These are phyloP conservation scores for Pavo muticus DNA, from an alignment of 2,113 vertebrate species.

Conservation along the genomic window DNA sequence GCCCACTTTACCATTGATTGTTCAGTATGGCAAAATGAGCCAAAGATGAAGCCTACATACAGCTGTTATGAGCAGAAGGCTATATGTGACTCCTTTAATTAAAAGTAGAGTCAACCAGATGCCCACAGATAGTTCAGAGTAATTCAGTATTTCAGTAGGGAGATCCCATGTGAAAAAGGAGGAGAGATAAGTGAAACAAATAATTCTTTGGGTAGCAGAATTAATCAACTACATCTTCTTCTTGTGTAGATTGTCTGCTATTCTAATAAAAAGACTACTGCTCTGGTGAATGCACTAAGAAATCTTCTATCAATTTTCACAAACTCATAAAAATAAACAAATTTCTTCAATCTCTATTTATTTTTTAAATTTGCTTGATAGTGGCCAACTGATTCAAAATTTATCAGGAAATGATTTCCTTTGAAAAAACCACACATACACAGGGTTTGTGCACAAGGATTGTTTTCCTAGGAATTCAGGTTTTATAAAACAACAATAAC, in stretches of 20 bases:
- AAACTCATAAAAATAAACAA: background rate
- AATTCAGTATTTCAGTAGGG: background rate
- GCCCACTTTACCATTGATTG: background rate
- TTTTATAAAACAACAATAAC: background rate
- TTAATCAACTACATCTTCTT: background rate
- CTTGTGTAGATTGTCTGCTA: background rate
- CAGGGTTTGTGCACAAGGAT: background rate
- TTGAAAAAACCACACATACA: background rate
- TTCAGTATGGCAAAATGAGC: background rate
- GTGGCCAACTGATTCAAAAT: background rate
- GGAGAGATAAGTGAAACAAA: slow-evolving; percentile 2
- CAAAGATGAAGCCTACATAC: background rate
- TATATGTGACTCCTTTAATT: background rate
- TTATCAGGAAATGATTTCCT: background rate
- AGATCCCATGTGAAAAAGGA: background rate
- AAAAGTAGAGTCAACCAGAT: background rate
- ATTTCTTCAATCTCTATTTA: background rate
- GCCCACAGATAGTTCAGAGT: background rate
- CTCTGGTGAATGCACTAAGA: background rate
- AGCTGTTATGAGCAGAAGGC: background rate
- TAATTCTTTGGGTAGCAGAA: background rate
- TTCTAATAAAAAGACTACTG: background rate
- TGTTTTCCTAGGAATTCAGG: background rate
- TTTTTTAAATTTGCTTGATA: background rate
- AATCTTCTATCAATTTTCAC: background rate